A percentile compares a stretch with the other conserved stretches of the same genome.
Conservation (phyloP, 2,888 invertebrate species). For the Phania funesta region DNA sequence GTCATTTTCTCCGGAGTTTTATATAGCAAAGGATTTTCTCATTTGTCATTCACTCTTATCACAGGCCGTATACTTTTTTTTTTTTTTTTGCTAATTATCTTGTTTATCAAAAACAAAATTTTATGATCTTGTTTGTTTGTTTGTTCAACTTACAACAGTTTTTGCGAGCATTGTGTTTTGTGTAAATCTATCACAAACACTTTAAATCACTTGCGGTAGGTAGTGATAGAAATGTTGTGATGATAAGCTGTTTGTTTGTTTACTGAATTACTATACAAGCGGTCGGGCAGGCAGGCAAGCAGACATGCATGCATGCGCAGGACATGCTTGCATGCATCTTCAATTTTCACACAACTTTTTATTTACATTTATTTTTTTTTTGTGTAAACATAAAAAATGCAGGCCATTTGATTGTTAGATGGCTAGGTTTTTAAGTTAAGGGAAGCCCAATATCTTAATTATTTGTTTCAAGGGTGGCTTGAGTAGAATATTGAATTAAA, state of each 20-base stretch:
- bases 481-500: too few species aligned
- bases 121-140: constrained; percentile 45
- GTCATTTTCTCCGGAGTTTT: background rate
- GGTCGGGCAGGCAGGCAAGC: background rate
- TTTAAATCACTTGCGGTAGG: constrained; percentile 13
- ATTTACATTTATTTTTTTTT: too few species aligned
- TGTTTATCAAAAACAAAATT: constrained; percentile 33
- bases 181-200: constrained; percentile 4
- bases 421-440: too few species aligned
- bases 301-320: background rate
- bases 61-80: too few species aligned
- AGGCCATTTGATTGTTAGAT: too few species aligned
- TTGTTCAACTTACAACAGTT: constrained; percentile 22
- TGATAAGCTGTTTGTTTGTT: background rate
- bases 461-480: too few species aligned
- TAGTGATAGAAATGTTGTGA: background rate
- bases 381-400: too few species aligned
- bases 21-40: constrained; percentile 18
- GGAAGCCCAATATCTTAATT: too few species aligned
- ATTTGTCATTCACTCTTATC: constrained; percentile 16
- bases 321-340: background rate
- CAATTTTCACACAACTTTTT: constrained; percentile 14
- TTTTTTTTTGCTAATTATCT: constrained; percentile 48
- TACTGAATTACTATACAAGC: background rate
- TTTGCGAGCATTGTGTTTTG: constrained; percentile 11